Evolutionary conservation across 2,888 invertebrate species (phyloP).

Genomic region (Drosophila paranaensis): DNA sequence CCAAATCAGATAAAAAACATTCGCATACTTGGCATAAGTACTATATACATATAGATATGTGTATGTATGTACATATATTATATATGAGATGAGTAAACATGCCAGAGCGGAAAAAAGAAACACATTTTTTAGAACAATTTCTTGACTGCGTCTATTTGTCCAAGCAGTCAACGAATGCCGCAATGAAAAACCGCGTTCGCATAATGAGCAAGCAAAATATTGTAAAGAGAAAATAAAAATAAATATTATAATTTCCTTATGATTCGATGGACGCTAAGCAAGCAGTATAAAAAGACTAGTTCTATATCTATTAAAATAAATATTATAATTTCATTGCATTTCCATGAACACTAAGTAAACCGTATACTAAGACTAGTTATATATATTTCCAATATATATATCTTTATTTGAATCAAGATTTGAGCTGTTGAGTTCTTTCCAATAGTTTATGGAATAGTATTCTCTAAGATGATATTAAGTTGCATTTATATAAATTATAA

Average conservation of each 20-base stretch:
- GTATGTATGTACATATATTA: neutral
- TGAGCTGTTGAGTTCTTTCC: neutral
- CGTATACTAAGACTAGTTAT: no score
- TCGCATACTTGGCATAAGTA: slow-evolving; percentile 7
- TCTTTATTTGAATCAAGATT: no score
- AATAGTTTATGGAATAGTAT: no score
- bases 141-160: slow-evolving; percentile 26
- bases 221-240: neutral
- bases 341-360: no score
- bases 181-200: neutral
- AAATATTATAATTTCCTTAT: no score
- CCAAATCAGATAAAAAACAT: slow-evolving; percentile 39
- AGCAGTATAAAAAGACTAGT: no score
- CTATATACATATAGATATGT: slow-evolving; percentile 1
- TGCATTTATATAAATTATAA: no score
- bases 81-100: slow-evolving; percentile 28
- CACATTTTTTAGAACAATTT: slow-evolving; percentile 21
- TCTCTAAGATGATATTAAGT: no score
- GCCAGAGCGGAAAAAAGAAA: slow-evolving; percentile 15
- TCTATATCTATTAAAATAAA: neutral
- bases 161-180: slow-evolving; percentile 28
- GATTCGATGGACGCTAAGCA: no score
- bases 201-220: neutral
- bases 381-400: no score
- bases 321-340: no score